phyloP scores from a whole-genome alignment of 2,888 invertebrate species.

The Drosophila algonquin region DNA sequence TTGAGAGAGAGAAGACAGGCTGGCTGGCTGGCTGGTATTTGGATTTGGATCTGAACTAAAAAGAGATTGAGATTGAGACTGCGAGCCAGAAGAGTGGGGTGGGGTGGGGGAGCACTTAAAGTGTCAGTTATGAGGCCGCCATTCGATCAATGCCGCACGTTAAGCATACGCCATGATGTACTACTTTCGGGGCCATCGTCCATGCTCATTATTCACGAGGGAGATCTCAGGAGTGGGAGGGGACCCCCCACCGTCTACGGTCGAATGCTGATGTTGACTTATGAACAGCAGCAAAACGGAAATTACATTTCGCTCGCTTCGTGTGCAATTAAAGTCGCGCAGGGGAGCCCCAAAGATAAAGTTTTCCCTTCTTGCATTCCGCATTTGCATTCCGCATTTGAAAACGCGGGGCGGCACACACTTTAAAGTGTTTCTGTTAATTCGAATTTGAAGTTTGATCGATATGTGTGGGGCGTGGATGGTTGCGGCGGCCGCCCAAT shows the following conservation, averaged over 20 bases:
- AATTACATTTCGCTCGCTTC: constrained; percentile 69
- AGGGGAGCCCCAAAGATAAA: constrained; percentile 19
- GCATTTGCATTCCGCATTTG: constrained; percentile 54
- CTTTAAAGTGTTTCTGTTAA: constrained; percentile 72
- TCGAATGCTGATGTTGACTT: constrained; percentile 56
- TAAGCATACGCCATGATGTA: constrained; percentile 64
- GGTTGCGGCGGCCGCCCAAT: constrained; percentile 43
- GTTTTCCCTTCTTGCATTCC: constrained; percentile 38
- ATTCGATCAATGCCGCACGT: constrained; percentile 48
- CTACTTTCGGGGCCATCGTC: constrained; percentile 16
- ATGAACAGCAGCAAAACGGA: constrained; percentile 58
- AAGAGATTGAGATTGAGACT: no score
- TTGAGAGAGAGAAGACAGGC: constrained; percentile 47
- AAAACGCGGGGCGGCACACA: constrained; percentile 60
- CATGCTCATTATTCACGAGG: constrained; percentile 39
- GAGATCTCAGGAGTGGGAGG: constrained; percentile 26
- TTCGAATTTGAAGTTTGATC: constrained; percentile 83
- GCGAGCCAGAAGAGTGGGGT: constrained; percentile 48
- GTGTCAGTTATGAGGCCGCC: constrained; percentile 50
- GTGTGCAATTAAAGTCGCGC: constrained; percentile 62
- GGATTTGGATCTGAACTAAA: constrained; percentile 3
- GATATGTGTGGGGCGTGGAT: constrained; percentile 76
- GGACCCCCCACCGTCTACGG: neutral
- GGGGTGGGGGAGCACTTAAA: constrained; percentile 54
- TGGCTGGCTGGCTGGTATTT: constrained; percentile 26